Conservation (phyloP, 2,888 invertebrate genomes). For the Hemaris fuciformis region DNA sequence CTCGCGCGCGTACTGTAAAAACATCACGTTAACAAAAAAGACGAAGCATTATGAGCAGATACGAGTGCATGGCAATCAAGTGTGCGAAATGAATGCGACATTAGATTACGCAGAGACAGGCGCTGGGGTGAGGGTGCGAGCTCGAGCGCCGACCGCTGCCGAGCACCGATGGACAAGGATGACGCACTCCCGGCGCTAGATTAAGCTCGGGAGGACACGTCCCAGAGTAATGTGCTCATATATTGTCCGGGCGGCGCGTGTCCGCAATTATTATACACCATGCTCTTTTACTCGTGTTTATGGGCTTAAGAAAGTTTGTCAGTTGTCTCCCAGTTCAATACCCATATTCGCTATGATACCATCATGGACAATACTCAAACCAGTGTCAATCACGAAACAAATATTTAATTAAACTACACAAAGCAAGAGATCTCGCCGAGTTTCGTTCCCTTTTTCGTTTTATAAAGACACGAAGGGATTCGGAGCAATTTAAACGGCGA, state of each 20-base stretch:
- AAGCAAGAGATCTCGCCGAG: not conserved
- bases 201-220: conserved; percentile 77
- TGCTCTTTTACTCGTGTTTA: conserved; percentile 10
- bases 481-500: conserved; percentile 66
- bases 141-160: conserved; percentile 23
- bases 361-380: not conserved
- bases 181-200: conserved; percentile 74
- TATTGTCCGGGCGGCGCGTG: conserved; percentile 70
- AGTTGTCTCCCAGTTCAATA: not conserved
- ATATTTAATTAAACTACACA: conserved; percentile 5
- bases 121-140: conserved; percentile 27
- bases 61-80: conserved; percentile 22
- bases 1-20: not conserved
- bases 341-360: not conserved
- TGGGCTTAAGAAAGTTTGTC: conserved; percentile 5
- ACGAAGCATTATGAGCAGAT: not conserved
- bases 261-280: conserved; percentile 66
- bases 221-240: conserved; percentile 78
- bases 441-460: conserved; percentile 3
- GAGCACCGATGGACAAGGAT: conserved; percentile 59
- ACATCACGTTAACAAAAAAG: not conserved
- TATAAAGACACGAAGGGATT: conserved; percentile 27
- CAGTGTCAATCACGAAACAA: not conserved
- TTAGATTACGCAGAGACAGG: not conserved
- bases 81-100: conserved; percentile 7